Base-by-base conservation (phyloP, 2,797 vertebrate species). In the Characodon lateralis region DNA sequence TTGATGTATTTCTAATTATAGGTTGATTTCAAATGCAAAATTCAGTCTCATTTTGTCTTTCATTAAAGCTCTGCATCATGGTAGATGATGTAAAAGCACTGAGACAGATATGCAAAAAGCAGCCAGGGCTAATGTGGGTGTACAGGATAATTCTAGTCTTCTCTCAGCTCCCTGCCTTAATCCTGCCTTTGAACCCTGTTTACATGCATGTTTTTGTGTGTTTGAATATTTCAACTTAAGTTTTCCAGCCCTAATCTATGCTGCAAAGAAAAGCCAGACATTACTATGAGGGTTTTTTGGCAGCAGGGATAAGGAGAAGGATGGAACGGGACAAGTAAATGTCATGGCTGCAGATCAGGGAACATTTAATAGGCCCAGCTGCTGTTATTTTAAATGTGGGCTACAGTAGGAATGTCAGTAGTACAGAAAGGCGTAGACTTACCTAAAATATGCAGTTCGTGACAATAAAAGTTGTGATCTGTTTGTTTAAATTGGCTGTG, bases 161-260 rank as follows among this genome's bases (percentile, higher is more conserved):
- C 84, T 81, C 50, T 1, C 61, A 50, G 70, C 80, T 83, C 83
- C 70, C 72, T 14, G 69, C 0, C 7, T 74, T 87, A 89, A 91
- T 90, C 85, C 83, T 77, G 70, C 80, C 88, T 91, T 88, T 90
- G 86, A 90, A 91, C 84, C 68, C 78, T 78, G 76, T 81, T n/a
- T 28, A 20, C 31, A 31, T 53, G 48, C 28, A 51, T 53, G 9
- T 53, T 16, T 71, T 7, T 71, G 48, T 76, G 22, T 50, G 39
- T 73, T 63, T 68, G 74, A 69, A 74, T 87, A 79, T 87, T 85
- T 85, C 39, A 84, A 78, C 81, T 83, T 84, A 79, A 83, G 77
- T 82, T 77, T 85, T 81, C 72, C 63, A 77, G 78, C 43, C 39
- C 35, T 0, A 22, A 28, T 85, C 88, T 88, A 87, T 78, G 26